A percentile compares a stretch with the other conserved stretches of the same genome.
Evolutionary conservation across 2,113 vertebrate genomes (phyloP).

Genomic region (Peromyscus leucopus): DNA sequence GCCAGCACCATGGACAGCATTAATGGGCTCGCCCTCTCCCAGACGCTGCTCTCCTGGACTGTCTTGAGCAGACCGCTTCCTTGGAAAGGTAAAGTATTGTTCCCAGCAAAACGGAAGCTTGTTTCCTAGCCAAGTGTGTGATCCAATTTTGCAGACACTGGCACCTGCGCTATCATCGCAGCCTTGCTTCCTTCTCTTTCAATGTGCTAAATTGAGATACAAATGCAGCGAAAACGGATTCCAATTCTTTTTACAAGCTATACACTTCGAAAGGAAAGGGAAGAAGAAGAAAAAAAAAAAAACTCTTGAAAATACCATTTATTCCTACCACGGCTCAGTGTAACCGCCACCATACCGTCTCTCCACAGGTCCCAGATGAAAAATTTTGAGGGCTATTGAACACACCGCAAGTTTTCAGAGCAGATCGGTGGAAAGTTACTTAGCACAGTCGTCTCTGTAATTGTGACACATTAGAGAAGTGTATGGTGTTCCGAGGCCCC

Average conservation of each 20-base stretch:
- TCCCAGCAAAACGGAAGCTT: not conserved
- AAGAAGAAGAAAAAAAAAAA: conserved; percentile 13
- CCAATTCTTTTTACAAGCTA: conserved; percentile 41
- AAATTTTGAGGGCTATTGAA: conserved; percentile 76
- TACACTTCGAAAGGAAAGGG: conserved; percentile 6
- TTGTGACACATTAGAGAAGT: conserved; percentile 82
- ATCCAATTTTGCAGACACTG: not conserved
- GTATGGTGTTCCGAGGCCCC: conserved; percentile 60
- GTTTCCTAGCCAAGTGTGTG: not conserved
- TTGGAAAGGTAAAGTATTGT: not conserved
- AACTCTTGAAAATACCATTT: conserved; percentile 62
- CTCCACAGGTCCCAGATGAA: conserved; percentile 79
- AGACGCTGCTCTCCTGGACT: not conserved
- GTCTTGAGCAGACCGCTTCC: not conserved
- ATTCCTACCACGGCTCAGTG: conserved; percentile 41
- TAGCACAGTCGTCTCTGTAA: conserved; percentile 78
- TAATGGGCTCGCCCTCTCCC: not conserved
- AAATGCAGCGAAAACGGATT: conserved; percentile 43
- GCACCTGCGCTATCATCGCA: not conserved
- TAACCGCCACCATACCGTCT: conserved; percentile 64
- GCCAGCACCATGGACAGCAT: not conserved
- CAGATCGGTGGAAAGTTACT: conserved; percentile 78
- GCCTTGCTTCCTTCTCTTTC: conserved; percentile 10
- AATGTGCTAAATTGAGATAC: conserved; percentile 48
- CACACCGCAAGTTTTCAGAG: conserved; percentile 79